Base-by-base conservation (phyloP, 1,140 invertebrate species). In the Conus betulinus region DNA sequence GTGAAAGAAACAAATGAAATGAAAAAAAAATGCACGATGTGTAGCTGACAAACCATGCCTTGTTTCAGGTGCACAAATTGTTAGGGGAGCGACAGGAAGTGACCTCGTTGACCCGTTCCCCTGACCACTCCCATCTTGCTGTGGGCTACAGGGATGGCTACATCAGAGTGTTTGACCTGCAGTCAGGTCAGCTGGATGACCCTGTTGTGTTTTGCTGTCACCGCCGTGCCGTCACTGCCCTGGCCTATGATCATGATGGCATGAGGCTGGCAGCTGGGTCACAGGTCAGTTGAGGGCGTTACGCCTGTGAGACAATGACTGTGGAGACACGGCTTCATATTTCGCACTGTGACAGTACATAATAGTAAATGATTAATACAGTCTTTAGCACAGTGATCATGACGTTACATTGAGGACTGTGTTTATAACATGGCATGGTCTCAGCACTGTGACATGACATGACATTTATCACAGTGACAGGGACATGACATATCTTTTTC, bases 101-200 rank as follows among this genome's bases (percentile, higher is more conserved):
- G 1, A 97, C 97, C 7, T 96, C 95, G 60, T 95, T 98, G 87
- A 96, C 93, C 88, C 96, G 97, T 8, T 98, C 97, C 88, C 97
- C 97, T 0, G 97, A 97, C 93, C 97, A 97, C 78, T 95, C 97
- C 87, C 96, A 97, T 89, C 95, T 99, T 91, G 98, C 98, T 25
- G 98, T 97, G 81, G 99, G 99, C 17, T 99, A 99, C 95, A 95
- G 96, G 8, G 98, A 99, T 96, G 99, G 99, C 15, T 97, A 97
- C 85, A 96, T 99, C 0, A 97, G 97, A 94, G 96, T 98, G 3
- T 99, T 97, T 93, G 92, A 95, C 87, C 85, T 95, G 6, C 67
- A 88, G 23, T 97, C 96, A 89, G 97, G 96, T 91, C 97, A 98
- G 93, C 95, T 96, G 91, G 87, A 90, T 11, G 55, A 51, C 27